These are phyloP conservation scores for Mellivora capensis DNA, from an alignment of 2,113 vertebrate species.

Conservation along the genomic window DNA sequence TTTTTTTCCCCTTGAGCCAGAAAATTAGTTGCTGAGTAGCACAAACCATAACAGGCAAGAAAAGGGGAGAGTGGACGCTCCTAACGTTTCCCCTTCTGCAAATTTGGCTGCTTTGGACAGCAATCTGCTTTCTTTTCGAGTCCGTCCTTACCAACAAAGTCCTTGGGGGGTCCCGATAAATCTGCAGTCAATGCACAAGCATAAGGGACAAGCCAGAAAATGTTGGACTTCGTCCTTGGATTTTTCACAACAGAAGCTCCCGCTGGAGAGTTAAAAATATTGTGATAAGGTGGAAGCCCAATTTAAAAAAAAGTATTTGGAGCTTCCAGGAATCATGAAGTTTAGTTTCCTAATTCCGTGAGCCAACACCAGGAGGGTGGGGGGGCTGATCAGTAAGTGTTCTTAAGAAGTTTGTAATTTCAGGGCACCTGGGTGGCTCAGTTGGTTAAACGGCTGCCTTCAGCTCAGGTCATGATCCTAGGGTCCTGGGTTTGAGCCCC, in stretches of 20 bases:
- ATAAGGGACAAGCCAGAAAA: background rate
- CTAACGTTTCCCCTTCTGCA: background rate
- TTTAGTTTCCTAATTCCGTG: background rate
- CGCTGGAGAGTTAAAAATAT: background rate
- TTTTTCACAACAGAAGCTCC: background rate
- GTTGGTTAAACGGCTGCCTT: too few relatives aligned
- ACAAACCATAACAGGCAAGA: background rate
- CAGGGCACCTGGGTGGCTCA: background rate
- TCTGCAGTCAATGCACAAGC: accelerated
- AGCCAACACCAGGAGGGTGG: background rate
- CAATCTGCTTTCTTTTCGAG: background rate
- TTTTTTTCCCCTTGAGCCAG: background rate
- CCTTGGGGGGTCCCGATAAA: background rate
- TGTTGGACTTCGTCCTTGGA: accelerated
- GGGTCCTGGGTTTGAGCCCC: too few relatives aligned
- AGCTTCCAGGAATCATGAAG: background rate
- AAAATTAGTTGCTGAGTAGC: background rate
- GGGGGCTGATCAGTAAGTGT: background rate
- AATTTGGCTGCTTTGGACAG: background rate
- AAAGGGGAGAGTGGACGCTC: accelerated
- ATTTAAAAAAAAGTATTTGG: background rate
- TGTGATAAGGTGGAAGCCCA: background rate
- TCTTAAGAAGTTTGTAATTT: background rate
- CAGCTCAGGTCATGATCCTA: too few relatives aligned
- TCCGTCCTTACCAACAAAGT: background rate